Percentiles rank a stretch among this genome's conserved stretches.
These are phyloP conservation scores for Bothrops jararaca DNA, from an alignment of 2,113 vertebrate genomes.

Conservation along the genomic window DNA sequence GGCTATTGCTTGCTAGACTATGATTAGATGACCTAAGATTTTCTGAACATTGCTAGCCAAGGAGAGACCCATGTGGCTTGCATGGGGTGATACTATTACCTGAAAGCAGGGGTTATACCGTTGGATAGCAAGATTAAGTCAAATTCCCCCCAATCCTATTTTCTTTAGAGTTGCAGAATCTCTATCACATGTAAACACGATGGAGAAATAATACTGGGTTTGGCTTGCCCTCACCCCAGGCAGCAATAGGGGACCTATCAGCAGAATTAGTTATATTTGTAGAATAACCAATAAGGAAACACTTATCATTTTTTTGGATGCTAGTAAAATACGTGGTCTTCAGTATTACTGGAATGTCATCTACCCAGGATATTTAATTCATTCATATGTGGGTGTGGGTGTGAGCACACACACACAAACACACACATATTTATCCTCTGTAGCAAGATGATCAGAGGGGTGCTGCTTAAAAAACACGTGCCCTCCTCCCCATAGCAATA, in stretches of 20 bases:
- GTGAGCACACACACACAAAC: background rate
- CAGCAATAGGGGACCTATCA: background rate
- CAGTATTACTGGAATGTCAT: background rate
- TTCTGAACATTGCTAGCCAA: background rate
- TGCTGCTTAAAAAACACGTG: background rate
- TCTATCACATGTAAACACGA: background rate
- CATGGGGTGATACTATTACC: background rate
- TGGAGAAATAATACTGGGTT: background rate
- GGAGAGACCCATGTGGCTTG: background rate
- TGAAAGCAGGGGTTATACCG: background rate
- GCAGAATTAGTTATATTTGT: background rate
- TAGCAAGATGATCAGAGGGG: background rate
- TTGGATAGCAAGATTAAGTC: background rate
- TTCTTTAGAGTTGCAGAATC: background rate
- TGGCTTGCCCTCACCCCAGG: background rate
- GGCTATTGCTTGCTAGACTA: background rate
- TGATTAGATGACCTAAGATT: background rate
- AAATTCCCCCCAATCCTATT: background rate
- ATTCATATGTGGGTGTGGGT: background rate
- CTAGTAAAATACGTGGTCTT: background rate
- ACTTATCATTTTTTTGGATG: background rate
- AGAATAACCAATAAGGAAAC: background rate
- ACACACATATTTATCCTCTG: background rate
- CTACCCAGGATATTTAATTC: background rate
- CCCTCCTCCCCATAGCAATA: slow-evolving; percentile 17